These are phyloP conservation scores for Embiotoca jacksoni DNA, from an alignment of 2,113 vertebrate genomes.

Conservation along the genomic window DNA sequence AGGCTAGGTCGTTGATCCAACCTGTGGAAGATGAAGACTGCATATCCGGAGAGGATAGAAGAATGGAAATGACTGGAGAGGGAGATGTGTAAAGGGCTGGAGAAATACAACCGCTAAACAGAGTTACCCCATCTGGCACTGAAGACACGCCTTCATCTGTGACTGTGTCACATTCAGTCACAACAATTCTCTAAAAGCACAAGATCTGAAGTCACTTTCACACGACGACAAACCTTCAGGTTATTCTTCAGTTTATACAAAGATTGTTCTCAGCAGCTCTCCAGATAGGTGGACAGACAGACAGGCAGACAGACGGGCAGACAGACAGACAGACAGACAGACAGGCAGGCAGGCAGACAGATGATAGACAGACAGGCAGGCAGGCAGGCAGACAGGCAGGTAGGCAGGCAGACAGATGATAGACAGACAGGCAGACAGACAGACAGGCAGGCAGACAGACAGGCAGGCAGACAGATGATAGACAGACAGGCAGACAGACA, in stretches of 20 bases:
- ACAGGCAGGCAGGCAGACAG: too few species aligned
- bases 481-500: slow-evolving; percentile 45
- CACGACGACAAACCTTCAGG: background rate
- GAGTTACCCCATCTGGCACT: slow-evolving; percentile 42
- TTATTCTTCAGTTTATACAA: slow-evolving; percentile 20
- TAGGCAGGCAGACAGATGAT: slow-evolving; percentile 49
- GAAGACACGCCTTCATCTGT: slow-evolving; percentile 3
- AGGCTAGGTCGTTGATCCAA: slow-evolving; percentile 72
- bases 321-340: slow-evolving; percentile 44
- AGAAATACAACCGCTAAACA: slow-evolving; percentile 53
- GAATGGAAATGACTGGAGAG: slow-evolving; percentile 41
- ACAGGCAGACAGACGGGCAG: slow-evolving; percentile 47
- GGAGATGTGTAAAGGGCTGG: slow-evolving; percentile 37
- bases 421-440: slow-evolving; percentile 43
- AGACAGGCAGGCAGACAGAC: slow-evolving; percentile 44
- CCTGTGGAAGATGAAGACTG: slow-evolving; percentile 57
- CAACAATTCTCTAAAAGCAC: background rate
- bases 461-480: slow-evolving; percentile 40
- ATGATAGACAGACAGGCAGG: slow-evolving; percentile 36
- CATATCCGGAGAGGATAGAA: slow-evolving; percentile 65
- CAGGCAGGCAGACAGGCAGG: slow-evolving; percentile 44
- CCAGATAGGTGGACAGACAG: slow-evolving; percentile 42
- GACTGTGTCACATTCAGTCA: background rate
- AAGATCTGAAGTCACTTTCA: background rate
- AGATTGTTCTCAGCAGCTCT: slow-evolving; percentile 26